Evolutionary conservation across 2,113 vertebrate genomes (phyloP).

Genomic region (Archilochus colubris): DNA sequence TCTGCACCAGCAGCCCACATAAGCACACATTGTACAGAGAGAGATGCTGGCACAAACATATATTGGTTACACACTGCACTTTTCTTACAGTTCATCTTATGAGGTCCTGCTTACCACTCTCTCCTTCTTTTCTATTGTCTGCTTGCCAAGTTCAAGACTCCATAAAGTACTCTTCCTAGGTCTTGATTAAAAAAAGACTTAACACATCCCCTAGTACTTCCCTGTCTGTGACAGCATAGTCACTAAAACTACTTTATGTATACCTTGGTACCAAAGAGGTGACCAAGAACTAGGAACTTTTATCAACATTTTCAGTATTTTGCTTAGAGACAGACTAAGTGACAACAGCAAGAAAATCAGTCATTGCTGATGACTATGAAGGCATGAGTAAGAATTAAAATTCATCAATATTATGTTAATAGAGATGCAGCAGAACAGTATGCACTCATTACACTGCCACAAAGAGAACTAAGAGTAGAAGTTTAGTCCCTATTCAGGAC

Average conservation of each 20-base stretch:
- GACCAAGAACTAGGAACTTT: not conserved
- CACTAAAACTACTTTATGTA: not conserved
- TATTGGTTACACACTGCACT: not conserved
- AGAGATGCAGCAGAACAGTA: not conserved
- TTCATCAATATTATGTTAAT: not conserved
- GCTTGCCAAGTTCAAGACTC: not conserved
- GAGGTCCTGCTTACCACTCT: not conserved
- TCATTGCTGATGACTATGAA: not conserved
- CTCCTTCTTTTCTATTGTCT: not conserved
- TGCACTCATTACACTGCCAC: not conserved
- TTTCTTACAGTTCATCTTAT: not conserved
- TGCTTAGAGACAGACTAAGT: not conserved
- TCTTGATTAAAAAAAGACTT: not conserved
- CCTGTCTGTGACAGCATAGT: not conserved
- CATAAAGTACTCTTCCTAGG: not conserved
- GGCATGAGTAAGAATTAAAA: not conserved
- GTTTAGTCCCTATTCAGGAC: not conserved
- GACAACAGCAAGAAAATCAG: not conserved
- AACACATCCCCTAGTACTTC: not conserved
- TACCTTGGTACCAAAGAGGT: not conserved
- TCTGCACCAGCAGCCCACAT: not conserved
- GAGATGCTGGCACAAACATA: not conserved
- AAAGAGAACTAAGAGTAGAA: not conserved
- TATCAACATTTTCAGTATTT: not conserved
- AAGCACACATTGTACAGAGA: fast-evolving